A percentile compares a stretch with the other conserved stretches of the same genome.
phyloP scores from a whole-genome alignment of 1,140 invertebrate genomes.

The Macrobrachium rosenbergii region DNA sequence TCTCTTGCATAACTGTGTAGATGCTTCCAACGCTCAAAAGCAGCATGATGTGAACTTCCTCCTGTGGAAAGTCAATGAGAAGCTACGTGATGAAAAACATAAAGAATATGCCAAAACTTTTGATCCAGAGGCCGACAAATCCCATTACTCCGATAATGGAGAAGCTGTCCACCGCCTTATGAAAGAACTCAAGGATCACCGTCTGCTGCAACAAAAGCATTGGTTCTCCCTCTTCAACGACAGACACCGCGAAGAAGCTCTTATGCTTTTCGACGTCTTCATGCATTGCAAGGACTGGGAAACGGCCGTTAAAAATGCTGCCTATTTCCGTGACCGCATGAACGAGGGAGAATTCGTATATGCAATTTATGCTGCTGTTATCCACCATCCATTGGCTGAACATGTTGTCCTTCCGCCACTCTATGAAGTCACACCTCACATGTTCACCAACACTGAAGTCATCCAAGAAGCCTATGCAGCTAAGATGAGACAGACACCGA shows the following conservation, averaged over 20 bases:
- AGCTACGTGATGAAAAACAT: constrained; percentile 17
- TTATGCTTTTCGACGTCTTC: constrained; percentile 35
- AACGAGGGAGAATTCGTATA: background rate
- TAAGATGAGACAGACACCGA: no score
- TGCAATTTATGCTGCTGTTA: constrained; percentile 30
- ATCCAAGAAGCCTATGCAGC: no score
- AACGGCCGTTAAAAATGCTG: no score
- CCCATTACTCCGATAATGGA: constrained; percentile 32
- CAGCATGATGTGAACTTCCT: constrained; percentile 11
- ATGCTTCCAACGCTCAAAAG: background rate
- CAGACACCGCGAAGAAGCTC: constrained; percentile 30
- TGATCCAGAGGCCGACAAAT: background rate
- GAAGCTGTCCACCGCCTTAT: background rate
- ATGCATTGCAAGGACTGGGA: no score
- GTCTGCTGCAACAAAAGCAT: constrained; percentile 35
- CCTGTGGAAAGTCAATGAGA: constrained; percentile 34
- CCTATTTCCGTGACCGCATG: no score
- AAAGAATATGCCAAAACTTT: constrained; percentile 20
- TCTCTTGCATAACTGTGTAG: constrained; percentile 3
- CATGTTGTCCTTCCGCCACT: constrained; percentile 36
- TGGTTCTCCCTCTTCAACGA: constrained; percentile 58
- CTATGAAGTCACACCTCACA: constrained; percentile 44
- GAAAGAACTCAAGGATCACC: constrained; percentile 1
- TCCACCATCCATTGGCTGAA: constrained; percentile 2
- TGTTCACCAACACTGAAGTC: background rate